Base-by-base conservation (phyloP, 2,888 invertebrate species). In the Ophonus ardosiacus region DNA sequence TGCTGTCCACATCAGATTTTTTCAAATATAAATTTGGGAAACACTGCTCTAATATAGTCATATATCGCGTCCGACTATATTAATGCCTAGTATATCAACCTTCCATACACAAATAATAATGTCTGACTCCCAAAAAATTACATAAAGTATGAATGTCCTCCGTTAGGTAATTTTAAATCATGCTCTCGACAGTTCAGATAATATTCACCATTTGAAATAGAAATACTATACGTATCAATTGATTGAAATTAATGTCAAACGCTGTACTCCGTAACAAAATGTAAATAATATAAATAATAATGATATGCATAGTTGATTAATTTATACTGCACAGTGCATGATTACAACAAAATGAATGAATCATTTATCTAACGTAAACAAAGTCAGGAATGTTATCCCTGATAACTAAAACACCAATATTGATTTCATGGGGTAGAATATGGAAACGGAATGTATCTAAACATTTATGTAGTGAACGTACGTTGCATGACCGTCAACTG, bases 391-490 rank as follows among this genome's bases (percentile, higher is more conserved):
- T 38, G 68, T 38, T 68, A 31, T 68, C 15, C 15, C 68, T n/a
- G 68, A 68, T 68, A 68, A 68, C 38, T 38, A 68, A 68, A 68
- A 68, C 15, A 38, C 31, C 38, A 38, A 68, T 68, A 38, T 68
- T 68, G 68, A 68, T 68, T 13, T 63, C 63, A 63, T 5, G 63
- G 63, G 63, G 63, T 63, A 63, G 21, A 63, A 63, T 63, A 63
- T 63, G 24, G 24, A 21, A 63, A 63, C 63, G 63, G 21, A 63
- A 63, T 68, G 68, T 38, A 38, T 68, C 68, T 38, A 68, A 68
- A 68, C 68, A 68, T 68, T 68, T 68, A 38, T 68, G 38, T 38
- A 68, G 15, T 15, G 15, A 31, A 63, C 63, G 21, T 24, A 21
- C 63, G 24, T 21, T 21, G n/a, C n/a, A n/a, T n/a, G 63, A 21